Conservation (phyloP, 2,113 vertebrate genomes). For the Peromyscus maniculatus region DNA sequence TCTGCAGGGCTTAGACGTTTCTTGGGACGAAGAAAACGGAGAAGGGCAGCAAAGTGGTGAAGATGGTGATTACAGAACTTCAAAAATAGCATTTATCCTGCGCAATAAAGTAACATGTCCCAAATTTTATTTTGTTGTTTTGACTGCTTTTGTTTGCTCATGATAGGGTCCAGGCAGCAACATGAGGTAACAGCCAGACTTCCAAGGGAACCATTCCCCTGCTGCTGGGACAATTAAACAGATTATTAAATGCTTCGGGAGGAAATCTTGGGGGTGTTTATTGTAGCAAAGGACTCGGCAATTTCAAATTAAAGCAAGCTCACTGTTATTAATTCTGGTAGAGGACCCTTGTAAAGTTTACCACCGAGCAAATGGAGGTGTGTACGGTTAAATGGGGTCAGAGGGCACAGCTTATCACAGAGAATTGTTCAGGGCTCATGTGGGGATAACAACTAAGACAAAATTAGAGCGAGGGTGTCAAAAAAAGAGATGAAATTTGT, state of each 20-base stretch:
- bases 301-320: slow-evolving; percentile 76
- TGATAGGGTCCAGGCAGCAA: not conserved
- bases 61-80: not conserved
- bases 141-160: slow-evolving; percentile 39
- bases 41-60: not conserved
- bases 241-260: slow-evolving; percentile 71
- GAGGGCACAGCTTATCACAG: slow-evolving; percentile 57
- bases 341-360: slow-evolving; percentile 75
- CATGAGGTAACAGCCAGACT: slow-evolving; percentile 2
- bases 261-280: slow-evolving; percentile 80
- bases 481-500: not conserved
- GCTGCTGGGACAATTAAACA: slow-evolving; percentile 62
- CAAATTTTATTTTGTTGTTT: not conserved
- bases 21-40: slow-evolving; percentile 10
- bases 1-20: not conserved
- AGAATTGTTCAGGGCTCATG: not conserved
- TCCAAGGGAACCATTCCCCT: slow-evolving; percentile 36
- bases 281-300: slow-evolving; percentile 68
- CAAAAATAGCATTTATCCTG: not conserved
- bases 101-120: not conserved
- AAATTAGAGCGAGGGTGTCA: not conserved
- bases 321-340: slow-evolving; percentile 71
- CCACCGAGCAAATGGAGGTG: slow-evolving; percentile 60
- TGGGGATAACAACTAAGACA: too few relatives aligned
- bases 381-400: slow-evolving; percentile 48